These are phyloP conservation scores for Eleutherodactylus coqui DNA, from an alignment of 2,797 vertebrate species.

Conservation along the genomic window DNA sequence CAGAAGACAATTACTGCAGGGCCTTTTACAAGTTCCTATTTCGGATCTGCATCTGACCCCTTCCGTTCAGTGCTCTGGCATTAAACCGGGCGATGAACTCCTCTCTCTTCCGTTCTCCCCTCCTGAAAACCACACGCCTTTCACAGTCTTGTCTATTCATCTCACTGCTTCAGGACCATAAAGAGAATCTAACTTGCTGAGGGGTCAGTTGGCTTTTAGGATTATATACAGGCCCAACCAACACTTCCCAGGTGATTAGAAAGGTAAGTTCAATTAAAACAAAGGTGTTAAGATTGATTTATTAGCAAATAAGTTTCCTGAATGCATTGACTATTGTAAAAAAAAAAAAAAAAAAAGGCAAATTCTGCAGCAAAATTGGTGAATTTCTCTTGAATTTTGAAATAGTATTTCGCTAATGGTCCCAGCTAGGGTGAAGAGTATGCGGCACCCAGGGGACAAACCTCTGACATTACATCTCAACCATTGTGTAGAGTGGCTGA, in stretches of 20 bases:
- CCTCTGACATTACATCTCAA: too few relatives aligned
- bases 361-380: too few relatives aligned
- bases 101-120: constrained; percentile 40
- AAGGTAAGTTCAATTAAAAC: not conserved
- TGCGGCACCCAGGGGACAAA: too few relatives aligned
- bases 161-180: constrained; percentile 18
- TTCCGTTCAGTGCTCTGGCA: constrained; percentile 55
- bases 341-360: too few relatives aligned
- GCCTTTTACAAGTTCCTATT: constrained; percentile 51
- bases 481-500: too few relatives aligned
- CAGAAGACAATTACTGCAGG: constrained; percentile 13
- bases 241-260: not conserved
- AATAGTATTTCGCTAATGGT: too few relatives aligned
- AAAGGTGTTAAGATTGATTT: not conserved
- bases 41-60: constrained; percentile 49
- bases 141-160: not conserved
- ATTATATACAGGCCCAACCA: not conserved
- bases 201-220: not conserved
- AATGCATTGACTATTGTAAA: not conserved
- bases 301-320: not conserved
- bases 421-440: too few relatives aligned
- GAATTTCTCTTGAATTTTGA: too few relatives aligned
- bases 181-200: not conserved
- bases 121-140: constrained; percentile 38
- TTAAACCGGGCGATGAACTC: constrained; percentile 45